Base-by-base conservation (phyloP, 2,797 vertebrate genomes). In the Lepidocolaptes lacrymiger region DNA sequence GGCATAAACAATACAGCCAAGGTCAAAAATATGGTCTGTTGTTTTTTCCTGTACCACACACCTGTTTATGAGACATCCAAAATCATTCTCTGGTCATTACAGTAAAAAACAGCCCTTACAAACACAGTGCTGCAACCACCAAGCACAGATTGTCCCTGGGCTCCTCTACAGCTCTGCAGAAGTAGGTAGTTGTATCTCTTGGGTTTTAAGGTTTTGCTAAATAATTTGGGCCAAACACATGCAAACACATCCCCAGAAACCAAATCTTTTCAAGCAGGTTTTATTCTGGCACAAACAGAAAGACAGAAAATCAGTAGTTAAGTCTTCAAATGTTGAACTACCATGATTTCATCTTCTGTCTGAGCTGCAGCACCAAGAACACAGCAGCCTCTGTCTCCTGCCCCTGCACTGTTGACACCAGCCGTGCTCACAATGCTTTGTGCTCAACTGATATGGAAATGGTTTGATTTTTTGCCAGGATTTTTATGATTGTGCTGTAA, bases 311-410 rank as follows among this genome's bases (percentile, higher is more conserved):
- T 41, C 86, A 94, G 51, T 55, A 78, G 91, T 89, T 83, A 89
- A 94, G 73, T 36, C 87, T 95, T 91, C 85, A 58, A 93, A 46
- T 2, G 43, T 32, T 85, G 72, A 94, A 43, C 61, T 72, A 9
- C 79, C 75, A 52, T 84, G 92, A 95, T 93, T 96, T 94, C 87
- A 89, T 93, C 82, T 85, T 89, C 72, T 67, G 43, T 48, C 82
- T 34, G 76, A 95, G 89, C 88, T 66, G 79, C 55, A 88, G 79
- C 82, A 63, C 48, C 76, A 61, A 71, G 88, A 93, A 95, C 95
- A 96, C 80, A 91, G 85, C 78, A 83, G 87, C 78, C 91, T 96
- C 93, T 91, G 94, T 91, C 89, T 89, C 32, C 71, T 81, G 76
- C 56, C 95, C 81, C 68, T 67, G 71, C 84, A 30, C 88, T 81